Conservation (phyloP, 2,888 invertebrate species). For the Morpho deidamia region DNA sequence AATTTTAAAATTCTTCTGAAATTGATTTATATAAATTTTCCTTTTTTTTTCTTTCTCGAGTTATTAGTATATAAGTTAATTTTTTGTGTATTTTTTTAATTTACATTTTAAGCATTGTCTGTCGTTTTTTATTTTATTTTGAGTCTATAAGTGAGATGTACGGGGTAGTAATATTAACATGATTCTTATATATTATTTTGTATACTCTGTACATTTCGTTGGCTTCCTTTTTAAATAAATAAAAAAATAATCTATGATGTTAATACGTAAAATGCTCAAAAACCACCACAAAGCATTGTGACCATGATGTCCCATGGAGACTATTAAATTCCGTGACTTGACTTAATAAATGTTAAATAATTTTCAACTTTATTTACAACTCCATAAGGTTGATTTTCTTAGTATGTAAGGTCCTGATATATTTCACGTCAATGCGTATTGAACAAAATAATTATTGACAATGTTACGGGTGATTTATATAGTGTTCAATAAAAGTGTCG, state of each 20-base stretch:
- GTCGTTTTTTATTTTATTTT: too few species aligned
- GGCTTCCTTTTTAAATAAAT: too few species aligned
- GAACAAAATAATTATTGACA: conserved; percentile 18
- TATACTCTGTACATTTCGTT: too few species aligned
- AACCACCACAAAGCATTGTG: conserved; percentile 11
- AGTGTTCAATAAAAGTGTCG: conserved; percentile 11
- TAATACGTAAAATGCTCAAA: neutral
- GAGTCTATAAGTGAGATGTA: too few species aligned
- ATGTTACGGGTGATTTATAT: conserved; percentile 13
- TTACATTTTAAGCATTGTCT: too few species aligned
- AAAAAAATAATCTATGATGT: neutral
- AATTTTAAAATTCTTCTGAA: too few species aligned
- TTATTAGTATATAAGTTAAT: too few species aligned
- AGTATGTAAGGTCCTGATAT: neutral
- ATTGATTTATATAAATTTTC: too few species aligned
- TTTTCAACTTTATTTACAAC: neutral
- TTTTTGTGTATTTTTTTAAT: too few species aligned
- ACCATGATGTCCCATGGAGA: conserved; percentile 15
- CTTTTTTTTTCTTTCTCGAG: too few species aligned
- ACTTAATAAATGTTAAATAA: neutral
- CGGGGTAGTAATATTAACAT: too few species aligned
- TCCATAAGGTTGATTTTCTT: neutral
- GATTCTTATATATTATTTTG: too few species aligned
- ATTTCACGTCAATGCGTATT: conserved; percentile 10
- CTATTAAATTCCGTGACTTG: conserved; percentile 21